Evolutionary conservation across 2,888 invertebrate genomes (phyloP).

Genomic region (Adela reaumurella): DNA sequence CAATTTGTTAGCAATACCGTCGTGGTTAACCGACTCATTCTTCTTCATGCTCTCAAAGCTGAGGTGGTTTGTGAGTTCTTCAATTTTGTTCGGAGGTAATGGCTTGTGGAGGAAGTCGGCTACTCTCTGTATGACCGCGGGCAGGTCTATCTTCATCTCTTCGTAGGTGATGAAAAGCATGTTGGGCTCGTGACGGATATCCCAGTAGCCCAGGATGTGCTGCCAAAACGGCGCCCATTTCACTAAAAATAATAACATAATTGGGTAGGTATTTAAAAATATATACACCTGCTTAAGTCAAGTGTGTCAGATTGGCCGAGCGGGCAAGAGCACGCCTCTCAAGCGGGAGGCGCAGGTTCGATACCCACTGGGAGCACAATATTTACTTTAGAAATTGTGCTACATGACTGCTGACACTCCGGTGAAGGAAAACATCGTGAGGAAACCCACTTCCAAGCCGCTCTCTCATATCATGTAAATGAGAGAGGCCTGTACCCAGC

Average conservation of each 20-base stretch:
- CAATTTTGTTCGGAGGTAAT: constrained; percentile 37
- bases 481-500: no score
- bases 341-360: no score
- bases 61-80: constrained; percentile 45
- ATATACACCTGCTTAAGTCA: no score
- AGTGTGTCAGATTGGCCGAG: no score
- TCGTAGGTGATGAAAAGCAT: not conserved
- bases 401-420: no score
- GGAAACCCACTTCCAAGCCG: no score
- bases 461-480: no score
- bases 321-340: no score
- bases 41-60: constrained; percentile 56
- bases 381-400: no score
- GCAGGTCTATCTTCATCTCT: constrained; percentile 27
- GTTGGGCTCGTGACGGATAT: not conserved
- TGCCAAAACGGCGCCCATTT: not conserved
- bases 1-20: not conserved
- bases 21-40: constrained; percentile 54
- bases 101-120: constrained; percentile 45
- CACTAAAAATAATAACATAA: not conserved
- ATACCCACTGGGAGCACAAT: no score
- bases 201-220: not conserved
- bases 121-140: constrained; percentile 41
- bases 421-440: no score
- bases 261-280: no score